Conservation (phyloP, 2,113 vertebrate species). For the Dicaeum eximium region DNA sequence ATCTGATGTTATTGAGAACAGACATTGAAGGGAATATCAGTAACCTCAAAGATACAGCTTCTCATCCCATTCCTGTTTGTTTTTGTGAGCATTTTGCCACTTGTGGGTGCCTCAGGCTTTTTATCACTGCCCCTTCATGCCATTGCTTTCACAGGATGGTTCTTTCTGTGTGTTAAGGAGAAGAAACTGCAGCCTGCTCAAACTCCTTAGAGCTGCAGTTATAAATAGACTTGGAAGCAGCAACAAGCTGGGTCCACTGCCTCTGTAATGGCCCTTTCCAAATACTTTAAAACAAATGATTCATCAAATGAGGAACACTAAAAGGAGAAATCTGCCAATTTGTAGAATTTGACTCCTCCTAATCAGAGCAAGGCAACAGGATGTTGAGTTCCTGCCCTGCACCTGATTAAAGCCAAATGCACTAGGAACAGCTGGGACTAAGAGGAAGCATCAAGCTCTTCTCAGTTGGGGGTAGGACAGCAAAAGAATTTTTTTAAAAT, state of each 20-base stretch:
- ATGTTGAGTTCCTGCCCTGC: slow-evolving; percentile 87
- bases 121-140: not conserved
- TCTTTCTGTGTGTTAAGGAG: slow-evolving; percentile 19
- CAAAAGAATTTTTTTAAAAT: slow-evolving; percentile 64
- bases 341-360: slow-evolving; percentile 89
- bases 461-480: slow-evolving; percentile 74
- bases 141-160: not conserved
- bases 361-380: slow-evolving; percentile 90
- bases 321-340: slow-evolving; percentile 82
- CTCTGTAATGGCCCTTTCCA: slow-evolving; percentile 71
- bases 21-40: not conserved
- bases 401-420: slow-evolving; percentile 94
- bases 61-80: not conserved
- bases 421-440: slow-evolving; percentile 73
- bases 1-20: not conserved
- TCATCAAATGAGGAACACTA: slow-evolving; percentile 80
- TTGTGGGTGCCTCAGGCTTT: not conserved
- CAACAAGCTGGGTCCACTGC: slow-evolving; percentile 55
- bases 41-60: not conserved
- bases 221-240: slow-evolving; percentile 76
- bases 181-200: slow-evolving; percentile 45
- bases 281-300: slow-evolving; percentile 84
- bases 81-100: not conserved
- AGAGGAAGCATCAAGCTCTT: slow-evolving; percentile 71
- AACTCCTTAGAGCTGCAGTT: slow-evolving; percentile 16